Evolutionary conservation across 2,888 invertebrate species (phyloP).

Genomic region (Hofmannophila pseudospretella): DNA sequence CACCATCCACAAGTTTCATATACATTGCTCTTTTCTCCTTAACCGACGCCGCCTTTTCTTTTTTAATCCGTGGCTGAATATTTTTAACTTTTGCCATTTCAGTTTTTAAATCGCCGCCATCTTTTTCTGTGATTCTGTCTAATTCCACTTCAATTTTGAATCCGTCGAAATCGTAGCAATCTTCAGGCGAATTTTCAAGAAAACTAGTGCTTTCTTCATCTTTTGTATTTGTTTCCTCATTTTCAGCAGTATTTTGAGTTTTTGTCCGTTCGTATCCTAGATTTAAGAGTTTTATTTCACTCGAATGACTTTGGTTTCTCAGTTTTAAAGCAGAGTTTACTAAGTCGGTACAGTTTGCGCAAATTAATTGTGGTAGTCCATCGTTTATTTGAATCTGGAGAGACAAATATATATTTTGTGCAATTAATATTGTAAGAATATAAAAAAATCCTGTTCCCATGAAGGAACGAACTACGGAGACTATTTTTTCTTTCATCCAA

Average conservation of each 20-base stretch:
- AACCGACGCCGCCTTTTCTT: slow-evolving; percentile 1
- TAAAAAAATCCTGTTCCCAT: too few species aligned
- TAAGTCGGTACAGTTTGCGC: slow-evolving; percentile 12
- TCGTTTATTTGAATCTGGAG: slow-evolving; percentile 17
- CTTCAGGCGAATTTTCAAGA: slow-evolving; percentile 3
- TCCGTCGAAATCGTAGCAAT: slow-evolving; percentile 8
- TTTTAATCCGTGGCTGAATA: neutral
- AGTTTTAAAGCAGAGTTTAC: slow-evolving; percentile 14
- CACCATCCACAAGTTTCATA: slow-evolving; percentile 28
- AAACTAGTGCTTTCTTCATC: neutral
- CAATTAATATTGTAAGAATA: too few species aligned
- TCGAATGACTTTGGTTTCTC: slow-evolving; percentile 10
- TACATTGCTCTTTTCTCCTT: slow-evolving; percentile 22
- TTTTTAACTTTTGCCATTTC: neutral
- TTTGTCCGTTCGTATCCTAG: slow-evolving; percentile 1
- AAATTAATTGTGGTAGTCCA: slow-evolving; percentile 19
- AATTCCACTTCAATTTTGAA: slow-evolving; percentile 12
- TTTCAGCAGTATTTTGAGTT: slow-evolving; percentile 3
- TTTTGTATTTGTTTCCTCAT: neutral
- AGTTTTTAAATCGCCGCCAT: slow-evolving; percentile 3
- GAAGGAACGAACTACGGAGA: too few species aligned
- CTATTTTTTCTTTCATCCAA: too few species aligned
- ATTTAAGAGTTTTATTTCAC: slow-evolving; percentile 13
- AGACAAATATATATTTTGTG: too few species aligned
- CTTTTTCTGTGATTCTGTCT: slow-evolving; percentile 8